Evolutionary conservation across 2,113 vertebrate species (phyloP), one percentile per base, ranked within the genome.

Genomic region (Casuarius casuarius): DNA sequence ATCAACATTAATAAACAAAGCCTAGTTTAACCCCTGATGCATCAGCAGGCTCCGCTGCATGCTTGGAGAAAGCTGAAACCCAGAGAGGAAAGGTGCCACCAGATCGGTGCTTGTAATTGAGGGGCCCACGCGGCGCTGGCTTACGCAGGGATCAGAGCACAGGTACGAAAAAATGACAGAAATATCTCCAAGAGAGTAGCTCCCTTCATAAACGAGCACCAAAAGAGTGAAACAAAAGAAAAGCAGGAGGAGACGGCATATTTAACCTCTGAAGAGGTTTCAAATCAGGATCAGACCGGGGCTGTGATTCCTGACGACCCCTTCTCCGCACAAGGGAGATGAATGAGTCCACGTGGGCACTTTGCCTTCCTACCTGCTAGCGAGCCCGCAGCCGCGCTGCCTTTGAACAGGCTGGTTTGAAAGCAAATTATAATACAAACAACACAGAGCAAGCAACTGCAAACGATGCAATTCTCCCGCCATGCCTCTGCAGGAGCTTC

Each of bases 211-310:
- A 42, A 84, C 6, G 4, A 87, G 52, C 42, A 12, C 61, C 87
- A 94, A 58, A 74, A 86, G 42, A 29, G 59, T 22, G 56, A 76
- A 84, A 92, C 73, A 75, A 91, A 89, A 84, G 76, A 88, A 6
- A 22, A 66, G 63, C 68, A 61, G 35, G 10, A 77, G 28, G 7
- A 70, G 8, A 28, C 10, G 1, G 7, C 46, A 56, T 16, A 63
- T 68, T 61, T 70, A 61, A 63, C 40, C 29, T 54, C 26, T 80
- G 19, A 80, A 92, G 42, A 91, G 25, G 54, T 33, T 18, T 52
- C 46, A 58, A 20, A 58, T 12, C 21, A 48, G 51, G 49, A 46
- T 62, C n/a, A 23, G n/a, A 23, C n/a, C 1, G 1, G 2, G 25
- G 20, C 35, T 63, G 59, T 13, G 35, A 70, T 9, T 76, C 22